phyloP scores from a whole-genome alignment of 2,888 invertebrate species.

The Sphinx pinastri region DNA sequence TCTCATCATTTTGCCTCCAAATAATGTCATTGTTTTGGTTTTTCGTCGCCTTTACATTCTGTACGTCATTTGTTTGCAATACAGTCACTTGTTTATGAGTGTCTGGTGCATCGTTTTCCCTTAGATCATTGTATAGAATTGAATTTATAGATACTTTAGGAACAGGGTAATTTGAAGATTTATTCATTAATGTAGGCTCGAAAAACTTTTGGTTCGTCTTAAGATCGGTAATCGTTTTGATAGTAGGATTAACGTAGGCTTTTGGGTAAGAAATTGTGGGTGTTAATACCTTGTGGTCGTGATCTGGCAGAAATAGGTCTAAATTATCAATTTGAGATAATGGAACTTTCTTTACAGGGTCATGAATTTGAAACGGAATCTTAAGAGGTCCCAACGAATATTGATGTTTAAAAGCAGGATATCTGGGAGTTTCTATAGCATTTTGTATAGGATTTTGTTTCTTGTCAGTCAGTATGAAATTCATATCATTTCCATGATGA shows the following conservation, averaged over 20 bases:
- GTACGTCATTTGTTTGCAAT: slow-evolving; percentile 55
- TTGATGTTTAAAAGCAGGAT: background rate
- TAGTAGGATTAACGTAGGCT: slow-evolving; percentile 28
- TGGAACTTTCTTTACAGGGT: slow-evolving; percentile 50
- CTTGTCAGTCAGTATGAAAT: slow-evolving; percentile 23
- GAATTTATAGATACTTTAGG: slow-evolving; percentile 32
- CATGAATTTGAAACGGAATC: slow-evolving; percentile 33
- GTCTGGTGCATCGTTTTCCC: slow-evolving; percentile 5
- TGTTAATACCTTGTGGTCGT: slow-evolving; percentile 42
- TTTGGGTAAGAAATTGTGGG: slow-evolving; percentile 31
- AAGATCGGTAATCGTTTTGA: slow-evolving; percentile 3
- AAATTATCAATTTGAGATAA: slow-evolving; percentile 51
- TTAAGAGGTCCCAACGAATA: slow-evolving; percentile 16
- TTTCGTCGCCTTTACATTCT: slow-evolving; percentile 42
- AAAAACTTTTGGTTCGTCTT: slow-evolving; percentile 39
- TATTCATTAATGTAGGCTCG: slow-evolving; percentile 44
- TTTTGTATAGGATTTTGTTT: slow-evolving; percentile 18
- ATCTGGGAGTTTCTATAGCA: slow-evolving; percentile 9
- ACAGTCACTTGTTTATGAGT: slow-evolving; percentile 56
- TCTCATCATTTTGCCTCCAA: slow-evolving; percentile 49
- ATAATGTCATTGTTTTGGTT: slow-evolving; percentile 39
- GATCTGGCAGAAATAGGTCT: slow-evolving; percentile 57
- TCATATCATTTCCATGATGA: slow-evolving; percentile 13
- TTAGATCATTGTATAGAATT: slow-evolving; percentile 24
- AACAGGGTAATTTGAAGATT: slow-evolving; percentile 35